These are phyloP conservation scores for Drosophila parvula DNA, from an alignment of 1,140 invertebrate genomes.

Conservation along the genomic window DNA sequence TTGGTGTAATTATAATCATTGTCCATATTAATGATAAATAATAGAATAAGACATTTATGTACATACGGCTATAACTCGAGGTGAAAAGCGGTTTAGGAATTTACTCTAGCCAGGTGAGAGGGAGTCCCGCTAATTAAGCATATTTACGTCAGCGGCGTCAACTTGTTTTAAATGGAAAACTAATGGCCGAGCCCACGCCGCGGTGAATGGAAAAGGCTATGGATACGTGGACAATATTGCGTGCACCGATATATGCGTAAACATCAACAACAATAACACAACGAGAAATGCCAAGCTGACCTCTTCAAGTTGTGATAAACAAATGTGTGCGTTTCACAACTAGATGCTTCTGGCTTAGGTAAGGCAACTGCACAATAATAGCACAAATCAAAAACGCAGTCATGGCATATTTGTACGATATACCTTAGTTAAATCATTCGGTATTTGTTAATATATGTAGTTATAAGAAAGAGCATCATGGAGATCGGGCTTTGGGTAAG, in stretches of 20 bases:
- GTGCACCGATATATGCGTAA: constrained; percentile 53
- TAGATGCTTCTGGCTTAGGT: not conserved
- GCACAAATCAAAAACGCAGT: not conserved
- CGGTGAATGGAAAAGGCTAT: constrained; percentile 12
- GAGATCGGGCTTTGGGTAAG: too few relatives aligned
- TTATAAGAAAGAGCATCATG: too few relatives aligned
- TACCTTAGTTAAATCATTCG: not conserved
- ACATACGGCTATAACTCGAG: not conserved
- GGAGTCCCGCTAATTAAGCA: constrained; percentile 32
- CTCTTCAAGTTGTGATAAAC: constrained; percentile 9
- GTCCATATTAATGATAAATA: constrained; percentile 24
- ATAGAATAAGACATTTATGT: constrained; percentile 8
- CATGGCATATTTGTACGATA: not conserved
- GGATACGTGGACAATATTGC: constrained; percentile 43
- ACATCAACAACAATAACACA: constrained; percentile 15
- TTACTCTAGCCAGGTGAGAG: constrained; percentile 10
- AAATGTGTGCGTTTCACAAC: constrained; percentile 22
- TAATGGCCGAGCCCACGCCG: constrained; percentile 38
- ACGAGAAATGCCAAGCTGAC: constrained; percentile 12
- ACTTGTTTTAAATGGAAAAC: constrained; percentile 48
- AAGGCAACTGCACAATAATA: not conserved
- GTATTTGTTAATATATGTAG: too few relatives aligned
- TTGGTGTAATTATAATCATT: constrained; percentile 12
- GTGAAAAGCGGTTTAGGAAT: constrained; percentile 37
- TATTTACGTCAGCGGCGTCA: constrained; percentile 8